These are phyloP conservation scores for Dromius quadrimaculatus DNA, from an alignment of 2,888 invertebrate species.

Conservation along the genomic window DNA sequence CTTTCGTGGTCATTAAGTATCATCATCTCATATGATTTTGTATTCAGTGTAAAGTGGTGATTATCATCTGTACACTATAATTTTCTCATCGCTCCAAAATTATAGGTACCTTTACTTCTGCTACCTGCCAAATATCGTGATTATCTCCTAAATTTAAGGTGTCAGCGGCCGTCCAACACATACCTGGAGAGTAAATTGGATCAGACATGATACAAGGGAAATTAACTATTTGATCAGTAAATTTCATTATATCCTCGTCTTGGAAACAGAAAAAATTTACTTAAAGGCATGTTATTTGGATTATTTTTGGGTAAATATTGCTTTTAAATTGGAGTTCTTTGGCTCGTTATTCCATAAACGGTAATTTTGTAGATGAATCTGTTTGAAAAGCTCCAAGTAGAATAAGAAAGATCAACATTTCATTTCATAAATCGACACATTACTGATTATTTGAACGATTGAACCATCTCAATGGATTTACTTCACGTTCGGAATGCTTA, in stretches of 20 bases:
- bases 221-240: conserved; percentile 6
- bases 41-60: conserved; percentile 15
- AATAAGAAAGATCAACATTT: background rate
- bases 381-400: background rate
- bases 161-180: conserved; percentile 6
- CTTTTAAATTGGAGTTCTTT: too few relatives aligned
- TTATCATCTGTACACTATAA: conserved; percentile 1
- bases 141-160: conserved; percentile 25
- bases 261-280: background rate
- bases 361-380: too few relatives aligned
- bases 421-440: background rate
- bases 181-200: conserved; percentile 11
- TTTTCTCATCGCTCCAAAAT: conserved; percentile 30
- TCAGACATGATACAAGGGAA: background rate
- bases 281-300: background rate
- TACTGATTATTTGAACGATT: background rate
- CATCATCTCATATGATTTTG: conserved; percentile 24
- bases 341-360: too few relatives aligned
- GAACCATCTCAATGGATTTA: background rate
- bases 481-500: background rate
- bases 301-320: background rate
- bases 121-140: conserved; percentile 41
- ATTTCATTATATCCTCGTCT: conserved; percentile 12
- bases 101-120: conserved; percentile 12
- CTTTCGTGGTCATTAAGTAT: conserved; percentile 6